Percentiles rank a stretch among this genome's conserved stretches.
Conservation (phyloP, 2,797 vertebrate species). For the Diplodus puntazzo region DNA sequence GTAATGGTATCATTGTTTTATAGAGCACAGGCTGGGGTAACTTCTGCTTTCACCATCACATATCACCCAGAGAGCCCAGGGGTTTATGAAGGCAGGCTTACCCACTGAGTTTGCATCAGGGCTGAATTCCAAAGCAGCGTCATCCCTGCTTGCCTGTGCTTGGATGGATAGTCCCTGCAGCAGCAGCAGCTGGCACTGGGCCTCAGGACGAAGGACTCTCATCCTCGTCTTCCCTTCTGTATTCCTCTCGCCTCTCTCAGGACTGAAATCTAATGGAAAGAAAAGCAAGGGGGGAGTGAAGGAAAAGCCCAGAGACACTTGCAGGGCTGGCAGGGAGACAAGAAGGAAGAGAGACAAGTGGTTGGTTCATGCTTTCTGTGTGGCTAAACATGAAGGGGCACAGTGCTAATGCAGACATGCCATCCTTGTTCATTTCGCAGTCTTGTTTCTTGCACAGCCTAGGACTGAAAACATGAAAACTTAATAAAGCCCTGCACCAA, state of each 20-base stretch:
- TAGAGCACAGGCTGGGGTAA: neutral
- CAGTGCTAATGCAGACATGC: constrained; percentile 10
- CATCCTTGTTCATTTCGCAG: constrained; percentile 10
- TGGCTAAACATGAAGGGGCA: constrained; percentile 32
- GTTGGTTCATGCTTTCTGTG: constrained; percentile 37
- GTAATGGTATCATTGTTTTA: constrained; percentile 26
- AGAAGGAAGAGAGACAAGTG: constrained; percentile 39
- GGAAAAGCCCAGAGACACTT: constrained; percentile 48
- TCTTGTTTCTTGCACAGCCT: neutral
- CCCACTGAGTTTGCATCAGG: constrained; percentile 49
- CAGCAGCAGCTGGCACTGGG: constrained; percentile 69
- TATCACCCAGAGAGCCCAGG: constrained; percentile 23
- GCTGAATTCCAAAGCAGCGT: constrained; percentile 66
- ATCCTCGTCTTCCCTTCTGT: constrained; percentile 65
- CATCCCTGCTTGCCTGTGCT: constrained; percentile 47
- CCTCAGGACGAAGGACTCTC: constrained; percentile 61
- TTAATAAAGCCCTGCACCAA: neutral
- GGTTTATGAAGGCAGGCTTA: constrained; percentile 26
- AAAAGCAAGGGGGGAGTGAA: constrained; percentile 35
- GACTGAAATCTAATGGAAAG: constrained; percentile 57
- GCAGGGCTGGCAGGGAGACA: constrained; percentile 34
- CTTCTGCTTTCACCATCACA: constrained; percentile 32
- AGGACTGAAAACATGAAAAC: neutral
- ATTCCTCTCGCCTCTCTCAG: constrained; percentile 70
- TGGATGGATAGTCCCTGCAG: constrained; percentile 74